Evolutionary conservation across 2,797 vertebrate species (phyloP), one percentile per base, ranked within the genome.

Genomic region (Strix occidentalis): DNA sequence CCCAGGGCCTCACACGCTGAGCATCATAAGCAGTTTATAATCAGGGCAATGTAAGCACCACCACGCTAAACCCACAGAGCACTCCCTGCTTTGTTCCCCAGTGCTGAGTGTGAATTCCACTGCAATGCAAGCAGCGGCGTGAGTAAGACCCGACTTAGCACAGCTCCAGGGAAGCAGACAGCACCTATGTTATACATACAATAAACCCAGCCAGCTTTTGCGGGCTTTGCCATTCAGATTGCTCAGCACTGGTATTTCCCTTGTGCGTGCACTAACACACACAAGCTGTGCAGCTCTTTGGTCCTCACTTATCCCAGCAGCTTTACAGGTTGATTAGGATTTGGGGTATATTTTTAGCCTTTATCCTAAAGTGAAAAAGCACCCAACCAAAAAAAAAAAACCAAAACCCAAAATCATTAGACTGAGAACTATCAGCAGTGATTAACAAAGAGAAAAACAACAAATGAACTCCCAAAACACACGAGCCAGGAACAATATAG

Each of bases 1-100:
- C 6, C 0, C 26, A 11, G 64, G 31, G 48, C 13, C 50, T 18
- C 5, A 1, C 33, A 29, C 1, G 0, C 20, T 0, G 2, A 72
- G 16, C 83, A 77, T 58, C 69, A 15, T 2, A 4, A 86, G 57
- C 83, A 61, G 46, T 35, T 89, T 37, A 8, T 31, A 57, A 56
- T 21, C 33, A 3, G 26, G 68, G 71, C 71, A 74, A 6, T 5
- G 46, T 29, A 41, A 74, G 39, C 54, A 61, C 14, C 56, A 14
- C 64, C 54, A 7, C 2, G 0, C 18, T 11, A 39, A 84, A 10
- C 26, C 66, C 74, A 2, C 64, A 15, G 77, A 31, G 51, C 29
- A 3, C 48, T 66, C 65, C 26, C 31, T 11, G 65, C 80, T 84
- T 82, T 58, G 56, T 31, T 61, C 28, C 8, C 26, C 28, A 6